Evolutionary conservation across 2,113 vertebrate species (phyloP), one percentile per base, ranked within the genome.

Genomic region (Pseudorhombus dupliciocellatus): DNA sequence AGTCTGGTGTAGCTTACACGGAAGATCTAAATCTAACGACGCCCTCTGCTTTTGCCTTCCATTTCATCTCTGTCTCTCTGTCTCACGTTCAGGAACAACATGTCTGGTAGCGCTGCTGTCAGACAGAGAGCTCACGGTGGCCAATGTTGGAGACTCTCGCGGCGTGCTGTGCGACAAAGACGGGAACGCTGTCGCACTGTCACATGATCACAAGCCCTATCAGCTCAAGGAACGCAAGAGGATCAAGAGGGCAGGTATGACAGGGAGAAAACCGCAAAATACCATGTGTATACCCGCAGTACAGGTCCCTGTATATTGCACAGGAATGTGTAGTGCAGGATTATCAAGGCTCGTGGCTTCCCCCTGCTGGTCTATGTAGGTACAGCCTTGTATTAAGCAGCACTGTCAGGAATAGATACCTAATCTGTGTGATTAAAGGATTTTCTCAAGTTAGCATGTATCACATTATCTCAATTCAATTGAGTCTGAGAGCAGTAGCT

Each of bases 171-270:
- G 98, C 10, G 98, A 99, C 94, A 98, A 98, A 90, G 97, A 98
- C 0, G 98, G 98, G 14, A 98, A 98, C 0, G 97, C 97, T 11
- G 93, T 99, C 51, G 95, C 97, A 12, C 85, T 99, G 75, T 99
- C 97, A 22, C 97, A 99, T 55, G 98, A 99, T 70, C 98, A 99
- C 94, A 99, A 99, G 74, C 98, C 98, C 26, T 99, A 99, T 87
- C 97, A 99, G 69, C 93, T 99, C 60, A 99, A 98, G 86, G 98
- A 99, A 80, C 95, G 98, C 84, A 99, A 98, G 92, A 94, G 98
- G 88, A 99, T 99, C 88, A 99, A 99, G 85, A 95, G 96, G 88
- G 97, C 97, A 30, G 98, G 98, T 98, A 91, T 46, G 79, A n/a
- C 14, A 65, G 12, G 55, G 44, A 31, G 6, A 46, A 51, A 60